Conservation (phyloP, 2,113 vertebrate species). For the Scomber scombrus region DNA sequence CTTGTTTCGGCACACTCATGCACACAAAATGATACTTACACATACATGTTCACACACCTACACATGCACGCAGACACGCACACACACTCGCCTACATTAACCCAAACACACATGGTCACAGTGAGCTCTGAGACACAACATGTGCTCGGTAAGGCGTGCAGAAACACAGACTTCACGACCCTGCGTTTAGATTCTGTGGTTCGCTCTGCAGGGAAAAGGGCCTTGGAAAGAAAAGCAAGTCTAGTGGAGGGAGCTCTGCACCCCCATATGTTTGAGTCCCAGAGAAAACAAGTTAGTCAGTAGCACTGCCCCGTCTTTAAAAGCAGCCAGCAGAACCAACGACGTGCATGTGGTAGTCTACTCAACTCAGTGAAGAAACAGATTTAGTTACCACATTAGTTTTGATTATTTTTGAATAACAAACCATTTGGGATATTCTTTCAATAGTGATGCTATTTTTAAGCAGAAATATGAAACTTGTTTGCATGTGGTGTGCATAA, state of each 20-base stretch:
- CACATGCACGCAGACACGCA: slow-evolving; percentile 28
- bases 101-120: slow-evolving; percentile 75
- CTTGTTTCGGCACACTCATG: slow-evolving; percentile 73
- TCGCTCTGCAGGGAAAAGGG: slow-evolving; percentile 60
- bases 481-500: background rate
- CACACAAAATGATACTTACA: slow-evolving; percentile 46
- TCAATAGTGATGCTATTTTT: slow-evolving; percentile 33
- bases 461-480: slow-evolving; percentile 42
- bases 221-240: slow-evolving; percentile 77
- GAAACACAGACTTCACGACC: slow-evolving; percentile 57
- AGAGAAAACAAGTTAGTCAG: slow-evolving; percentile 69
- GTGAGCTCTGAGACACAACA: slow-evolving; percentile 79
- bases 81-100: slow-evolving; percentile 58
- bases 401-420: slow-evolving; percentile 36
- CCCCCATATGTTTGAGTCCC: slow-evolving; percentile 63
- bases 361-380: slow-evolving; percentile 45
- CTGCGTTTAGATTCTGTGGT: slow-evolving; percentile 78
- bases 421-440: slow-evolving; percentile 3
- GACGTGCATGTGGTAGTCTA: slow-evolving; percentile 53
- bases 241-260: slow-evolving; percentile 50
- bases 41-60: slow-evolving; percentile 48
- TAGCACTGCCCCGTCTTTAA: slow-evolving; percentile 45
- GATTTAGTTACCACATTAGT: slow-evolving; percentile 58
- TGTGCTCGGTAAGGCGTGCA: slow-evolving; percentile 69
- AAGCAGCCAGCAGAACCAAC: slow-evolving; percentile 40